These are phyloP conservation scores for Illadopsis cleaveri DNA, from an alignment of 2,113 vertebrate genomes.

Conservation along the genomic window DNA sequence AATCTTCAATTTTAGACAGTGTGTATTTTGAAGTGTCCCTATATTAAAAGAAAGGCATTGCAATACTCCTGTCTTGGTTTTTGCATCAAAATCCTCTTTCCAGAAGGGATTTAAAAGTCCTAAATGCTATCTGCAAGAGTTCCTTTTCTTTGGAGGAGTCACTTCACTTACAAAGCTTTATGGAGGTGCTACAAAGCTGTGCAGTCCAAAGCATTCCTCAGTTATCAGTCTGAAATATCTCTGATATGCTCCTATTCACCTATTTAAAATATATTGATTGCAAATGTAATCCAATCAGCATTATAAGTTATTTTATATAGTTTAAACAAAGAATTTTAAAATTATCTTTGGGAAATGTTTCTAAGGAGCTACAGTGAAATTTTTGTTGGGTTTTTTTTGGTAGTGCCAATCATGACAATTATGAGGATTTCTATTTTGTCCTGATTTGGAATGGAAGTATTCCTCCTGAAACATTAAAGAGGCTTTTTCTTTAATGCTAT, in stretches of 20 bases:
- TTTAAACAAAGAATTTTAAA: not conserved
- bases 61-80: not conserved
- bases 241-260: not conserved
- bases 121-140: not conserved
- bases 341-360: not conserved
- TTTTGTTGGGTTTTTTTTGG: fast-evolving
- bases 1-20: not conserved
- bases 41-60: not conserved
- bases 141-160: not conserved
- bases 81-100: not conserved
- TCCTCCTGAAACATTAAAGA: not conserved
- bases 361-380: not conserved
- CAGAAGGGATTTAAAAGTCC: not conserved
- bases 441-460: not conserved
- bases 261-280: not conserved
- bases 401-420: not conserved
- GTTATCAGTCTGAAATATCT: not conserved
- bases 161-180: not conserved
- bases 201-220: not conserved
- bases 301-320: not conserved
- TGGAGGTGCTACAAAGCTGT: not conserved
- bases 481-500: not conserved
- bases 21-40: not conserved
- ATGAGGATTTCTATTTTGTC: not conserved
- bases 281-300: not conserved